Conservation (phyloP, 2,113 vertebrate species). For the Setophaga petechia region DNA sequence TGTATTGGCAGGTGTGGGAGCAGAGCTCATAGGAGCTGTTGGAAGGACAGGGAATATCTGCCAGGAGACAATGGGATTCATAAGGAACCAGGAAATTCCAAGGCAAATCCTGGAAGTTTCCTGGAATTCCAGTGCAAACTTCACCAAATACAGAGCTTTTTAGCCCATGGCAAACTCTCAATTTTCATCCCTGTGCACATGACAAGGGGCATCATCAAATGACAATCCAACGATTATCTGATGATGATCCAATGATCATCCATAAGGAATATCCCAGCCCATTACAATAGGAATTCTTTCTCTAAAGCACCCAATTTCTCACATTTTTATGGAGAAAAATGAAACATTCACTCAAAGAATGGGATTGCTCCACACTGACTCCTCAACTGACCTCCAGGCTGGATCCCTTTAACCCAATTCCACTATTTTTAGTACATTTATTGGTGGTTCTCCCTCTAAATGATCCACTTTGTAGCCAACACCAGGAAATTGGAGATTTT, state of each 20-base stretch:
- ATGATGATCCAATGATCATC: not conserved
- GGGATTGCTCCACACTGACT: fast-evolving
- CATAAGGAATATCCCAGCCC: not conserved
- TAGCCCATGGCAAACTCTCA: not conserved
- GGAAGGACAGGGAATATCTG: not conserved
- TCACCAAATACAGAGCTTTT: not conserved
- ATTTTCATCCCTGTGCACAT: not conserved
- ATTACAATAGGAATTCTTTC: not conserved
- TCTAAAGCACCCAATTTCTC: fast-evolving
- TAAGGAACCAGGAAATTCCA: not conserved
- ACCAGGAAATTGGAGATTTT: not conserved
- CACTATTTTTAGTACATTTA: not conserved
- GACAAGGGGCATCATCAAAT: not conserved
- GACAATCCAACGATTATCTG: not conserved
- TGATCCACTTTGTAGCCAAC: not conserved
- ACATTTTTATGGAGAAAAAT: not conserved
- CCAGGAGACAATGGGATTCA: not conserved
- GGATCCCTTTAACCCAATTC: not conserved
- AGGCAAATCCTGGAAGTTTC: not conserved
- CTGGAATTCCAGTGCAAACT: not conserved
- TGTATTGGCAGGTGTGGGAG: not conserved
- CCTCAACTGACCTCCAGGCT: not conserved
- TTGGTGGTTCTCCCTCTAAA: not conserved
- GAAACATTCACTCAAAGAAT: not conserved
- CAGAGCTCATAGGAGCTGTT: constrained; percentile 46